phyloP scores from a whole-genome alignment of 1,140 invertebrate genomes.

The Trichonephila clavata region DNA sequence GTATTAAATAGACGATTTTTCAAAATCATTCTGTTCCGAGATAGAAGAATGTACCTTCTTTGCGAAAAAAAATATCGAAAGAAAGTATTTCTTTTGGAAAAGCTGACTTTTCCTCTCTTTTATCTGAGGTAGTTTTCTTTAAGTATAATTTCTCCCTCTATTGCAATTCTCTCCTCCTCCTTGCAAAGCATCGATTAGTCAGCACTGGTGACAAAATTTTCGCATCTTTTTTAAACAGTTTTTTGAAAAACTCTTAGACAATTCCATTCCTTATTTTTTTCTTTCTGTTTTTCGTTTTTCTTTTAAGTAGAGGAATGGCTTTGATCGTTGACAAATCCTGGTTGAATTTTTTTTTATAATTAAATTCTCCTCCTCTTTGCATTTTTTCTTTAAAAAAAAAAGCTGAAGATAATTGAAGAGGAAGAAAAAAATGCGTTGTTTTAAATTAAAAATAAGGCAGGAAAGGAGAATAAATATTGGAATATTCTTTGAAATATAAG shows the following conservation, averaged over 20 bases:
- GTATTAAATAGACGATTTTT: background rate
- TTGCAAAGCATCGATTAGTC: background rate
- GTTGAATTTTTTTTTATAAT: background rate
- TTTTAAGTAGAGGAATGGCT: background rate
- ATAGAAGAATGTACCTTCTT: background rate
- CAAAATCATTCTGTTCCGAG: background rate
- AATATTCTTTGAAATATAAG: conserved; percentile 17
- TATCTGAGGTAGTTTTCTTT: too few relatives aligned
- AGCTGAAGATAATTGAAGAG: background rate
- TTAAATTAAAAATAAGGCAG: background rate
- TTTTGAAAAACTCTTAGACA: background rate
- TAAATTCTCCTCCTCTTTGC: background rate
- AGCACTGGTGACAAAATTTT: conserved; percentile 6
- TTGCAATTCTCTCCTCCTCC: too few relatives aligned
- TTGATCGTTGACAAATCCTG: conserved; percentile 45
- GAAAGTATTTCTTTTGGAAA: background rate
- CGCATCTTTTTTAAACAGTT: background rate
- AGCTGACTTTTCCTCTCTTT: background rate
- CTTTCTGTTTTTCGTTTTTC: background rate
- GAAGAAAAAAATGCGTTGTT: background rate
- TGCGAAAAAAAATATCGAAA: background rate
- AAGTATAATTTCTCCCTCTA: too few relatives aligned
- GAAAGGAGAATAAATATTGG: background rate
- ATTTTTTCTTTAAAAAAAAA: background rate
- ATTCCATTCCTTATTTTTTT: background rate